phyloP scores from a whole-genome alignment of 2,797 vertebrate genomes.

The Semotilus atromaculatus region DNA sequence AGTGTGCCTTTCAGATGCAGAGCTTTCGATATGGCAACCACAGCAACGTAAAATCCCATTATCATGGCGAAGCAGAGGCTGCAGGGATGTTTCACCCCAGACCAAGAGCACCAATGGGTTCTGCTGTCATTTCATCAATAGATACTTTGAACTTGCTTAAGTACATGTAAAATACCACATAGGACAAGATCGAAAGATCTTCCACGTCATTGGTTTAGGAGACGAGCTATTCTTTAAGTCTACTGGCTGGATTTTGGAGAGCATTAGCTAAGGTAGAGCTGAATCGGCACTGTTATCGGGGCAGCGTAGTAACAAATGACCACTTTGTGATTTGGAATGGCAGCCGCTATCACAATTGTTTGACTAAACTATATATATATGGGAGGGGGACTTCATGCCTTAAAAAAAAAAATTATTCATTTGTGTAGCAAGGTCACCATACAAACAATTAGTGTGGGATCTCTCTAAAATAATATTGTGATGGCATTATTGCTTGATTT shows the following conservation, averaged over 20 bases:
- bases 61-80: slow-evolving; percentile 22
- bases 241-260: neutral
- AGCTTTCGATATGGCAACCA: slow-evolving; percentile 25
- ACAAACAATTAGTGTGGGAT: neutral
- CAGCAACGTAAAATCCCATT: slow-evolving; percentile 35
- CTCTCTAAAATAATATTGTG: neutral
- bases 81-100: slow-evolving; percentile 20
- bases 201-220: slow-evolving; percentile 52
- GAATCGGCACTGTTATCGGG: neutral
- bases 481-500: slow-evolving; percentile 2
- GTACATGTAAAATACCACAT: slow-evolving; percentile 28
- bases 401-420: neutral
- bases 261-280: slow-evolving; percentile 17
- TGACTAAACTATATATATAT: slow-evolving; percentile 10
- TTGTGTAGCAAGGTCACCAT: slow-evolving; percentile 3
- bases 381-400: slow-evolving; percentile 37
- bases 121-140: slow-evolving; percentile 37
- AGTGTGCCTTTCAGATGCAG: slow-evolving; percentile 36
- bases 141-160: slow-evolving; percentile 49
- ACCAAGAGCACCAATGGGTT: slow-evolving; percentile 17
- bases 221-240: slow-evolving; percentile 31
- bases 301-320: slow-evolving; percentile 18
- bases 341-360: slow-evolving; percentile 33
- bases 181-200: slow-evolving; percentile 55
- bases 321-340: slow-evolving; percentile 29